A percentile compares a stretch with the other conserved stretches of the same genome.
Conservation (phyloP, 1,140 invertebrate genomes). For the Dinothrombium tinctorium region DNA sequence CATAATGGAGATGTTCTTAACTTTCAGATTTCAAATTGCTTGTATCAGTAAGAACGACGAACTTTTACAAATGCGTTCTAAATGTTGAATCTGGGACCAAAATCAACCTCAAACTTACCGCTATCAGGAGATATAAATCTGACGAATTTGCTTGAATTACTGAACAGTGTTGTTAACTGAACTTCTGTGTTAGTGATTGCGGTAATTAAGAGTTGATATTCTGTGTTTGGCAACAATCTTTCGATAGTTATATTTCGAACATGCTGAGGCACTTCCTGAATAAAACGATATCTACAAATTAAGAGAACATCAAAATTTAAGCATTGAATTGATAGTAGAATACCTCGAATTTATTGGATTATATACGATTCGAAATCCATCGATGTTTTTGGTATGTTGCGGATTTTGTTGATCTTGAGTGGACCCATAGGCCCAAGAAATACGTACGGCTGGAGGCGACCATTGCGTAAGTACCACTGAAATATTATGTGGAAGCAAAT, state of each 20-base stretch:
- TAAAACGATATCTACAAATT: not conserved
- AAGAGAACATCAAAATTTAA: not conserved
- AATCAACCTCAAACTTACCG: not conserved
- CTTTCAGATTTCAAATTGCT: not conserved
- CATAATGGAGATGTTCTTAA: not conserved
- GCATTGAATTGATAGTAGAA: not conserved
- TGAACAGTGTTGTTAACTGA: too few species aligned
- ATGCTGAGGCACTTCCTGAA: constrained; percentile 3
- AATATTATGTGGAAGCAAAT: constrained; percentile 3
- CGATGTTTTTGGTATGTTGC: too few species aligned
- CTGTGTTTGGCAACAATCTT: constrained; percentile 1
- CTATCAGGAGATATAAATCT: constrained; percentile 3
- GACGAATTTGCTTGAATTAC: constrained; percentile 1
- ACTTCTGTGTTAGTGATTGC: not conserved
- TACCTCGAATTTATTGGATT: not conserved
- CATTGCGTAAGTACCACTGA: constrained; percentile 3
- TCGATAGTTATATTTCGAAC: constrained; percentile 1
- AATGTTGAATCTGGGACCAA: not conserved
- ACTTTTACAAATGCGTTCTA: not conserved
- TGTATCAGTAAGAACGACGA: not conserved
- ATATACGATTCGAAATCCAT: too few species aligned
- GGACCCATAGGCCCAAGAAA: constrained; percentile 1
- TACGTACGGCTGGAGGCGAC: not conserved
- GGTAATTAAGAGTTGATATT: constrained; percentile 2
- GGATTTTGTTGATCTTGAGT: too few species aligned